Evolutionary conservation across 1,140 invertebrate species (phyloP), one percentile per base, ranked within the genome.

Genomic region (Drosophila ambigua): DNA sequence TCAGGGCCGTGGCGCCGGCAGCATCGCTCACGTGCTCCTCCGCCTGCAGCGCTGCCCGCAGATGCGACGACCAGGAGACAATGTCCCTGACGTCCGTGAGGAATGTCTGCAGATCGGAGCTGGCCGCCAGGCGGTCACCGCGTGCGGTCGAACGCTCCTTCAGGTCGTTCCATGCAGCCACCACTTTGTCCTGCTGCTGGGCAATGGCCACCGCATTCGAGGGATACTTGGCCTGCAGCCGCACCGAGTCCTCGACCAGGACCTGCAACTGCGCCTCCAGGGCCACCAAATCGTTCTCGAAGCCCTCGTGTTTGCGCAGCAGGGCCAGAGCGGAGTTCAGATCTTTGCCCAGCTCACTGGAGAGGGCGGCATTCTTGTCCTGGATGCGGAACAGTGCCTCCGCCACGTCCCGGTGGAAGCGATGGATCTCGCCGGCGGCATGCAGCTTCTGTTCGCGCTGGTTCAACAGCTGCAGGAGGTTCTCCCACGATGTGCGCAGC

Each of bases 391-490:
- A 96, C 2, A 98, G 92, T 5, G 98, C 96, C 89, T 99, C 98
- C 6, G 96, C 97, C 0, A 98, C 98, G 92, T 99, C 98, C 23
- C 98, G 94, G 93, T 99, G 98, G 94, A 99, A 99, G 43, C 98
- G 94, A 92, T 99, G 98, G 71, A 99, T 98, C 92, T 99, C 97
- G 16, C 97, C 98, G 5, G 98, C 98, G 0, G 97, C 98, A 80
- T 96, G 95, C 7, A 99, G 93, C 52, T 98, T 95, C 63, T 96
- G 94, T 72, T 98, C 97, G 11, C 98, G 94, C 59, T 96, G 95
- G 74, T 96, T 95, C 45, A 99, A 96, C 77, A 97, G 94, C 35
- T 97, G 95, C 41, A 98, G 92, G 0, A 99, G 93, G 48, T 96
- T 94, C 66, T 98, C 95, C 98, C 98, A 99, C 3, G 95, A 95